Percentiles rank a stretch among this genome's conserved stretches.
Evolutionary conservation across 2,888 invertebrate genomes (phyloP).

Genomic region (Kuschelorhynchus macadamiae): DNA sequence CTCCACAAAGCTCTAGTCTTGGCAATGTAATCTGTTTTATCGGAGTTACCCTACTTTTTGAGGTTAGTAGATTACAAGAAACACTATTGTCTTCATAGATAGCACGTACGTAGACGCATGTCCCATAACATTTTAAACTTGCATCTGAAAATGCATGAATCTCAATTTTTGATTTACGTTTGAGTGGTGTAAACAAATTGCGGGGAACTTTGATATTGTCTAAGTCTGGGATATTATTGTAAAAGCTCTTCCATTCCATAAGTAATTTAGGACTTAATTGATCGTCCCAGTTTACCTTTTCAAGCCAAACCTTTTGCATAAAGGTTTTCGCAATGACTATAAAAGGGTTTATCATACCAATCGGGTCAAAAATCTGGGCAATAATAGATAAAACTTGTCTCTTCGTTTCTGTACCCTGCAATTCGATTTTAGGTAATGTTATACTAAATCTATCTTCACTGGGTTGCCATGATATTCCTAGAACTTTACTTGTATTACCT

Average conservation of each 20-base stretch:
- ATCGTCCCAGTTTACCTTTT: constrained; percentile 9
- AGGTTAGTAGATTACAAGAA: too few species aligned
- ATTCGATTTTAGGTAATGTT: neutral
- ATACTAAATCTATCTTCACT: neutral
- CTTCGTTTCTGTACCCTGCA: neutral
- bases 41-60: too few species aligned
- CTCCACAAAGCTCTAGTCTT: neutral
- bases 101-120: neutral
- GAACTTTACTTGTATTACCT: constrained; percentile 6
- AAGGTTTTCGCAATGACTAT: constrained; percentile 5
- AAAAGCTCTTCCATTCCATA: neutral
- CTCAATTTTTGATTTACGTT: neutral
- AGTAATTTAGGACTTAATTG: constrained; percentile 4
- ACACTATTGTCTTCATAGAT: neutral
- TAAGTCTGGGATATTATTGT: neutral
- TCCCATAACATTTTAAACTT: neutral
- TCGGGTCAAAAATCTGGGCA: constrained; percentile 3
- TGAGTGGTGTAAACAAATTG: neutral
- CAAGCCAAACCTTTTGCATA: constrained; percentile 7
- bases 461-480: constrained; percentile 8
- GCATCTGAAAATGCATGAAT: constrained; percentile 9
- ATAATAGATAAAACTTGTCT: constrained; percentile 8
- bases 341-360: constrained; percentile 7
- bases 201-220: neutral
- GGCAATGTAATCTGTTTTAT: too few species aligned